These are phyloP conservation scores for Zaprionus lachaisei DNA, from an alignment of 1,140 invertebrate genomes.

Conservation along the genomic window DNA sequence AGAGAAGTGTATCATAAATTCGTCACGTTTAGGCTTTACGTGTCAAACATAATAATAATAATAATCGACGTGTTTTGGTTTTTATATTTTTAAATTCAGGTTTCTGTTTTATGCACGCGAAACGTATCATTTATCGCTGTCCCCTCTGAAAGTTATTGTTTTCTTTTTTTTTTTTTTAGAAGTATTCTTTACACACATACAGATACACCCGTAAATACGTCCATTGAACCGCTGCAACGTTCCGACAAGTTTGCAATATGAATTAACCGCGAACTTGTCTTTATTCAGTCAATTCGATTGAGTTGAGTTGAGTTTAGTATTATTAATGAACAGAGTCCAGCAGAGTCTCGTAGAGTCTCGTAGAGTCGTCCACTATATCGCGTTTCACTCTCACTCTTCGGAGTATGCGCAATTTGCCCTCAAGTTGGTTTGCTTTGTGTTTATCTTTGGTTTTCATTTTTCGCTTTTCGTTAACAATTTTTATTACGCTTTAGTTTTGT, in stretches of 20 bases:
- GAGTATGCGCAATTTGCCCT: conserved; percentile 40
- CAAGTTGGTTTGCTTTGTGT: conserved; percentile 29
- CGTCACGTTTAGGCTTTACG: background rate
- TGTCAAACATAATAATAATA: background rate
- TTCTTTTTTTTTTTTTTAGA: conserved; percentile 10
- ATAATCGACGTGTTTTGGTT: conserved; percentile 5
- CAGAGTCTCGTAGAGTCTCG: background rate
- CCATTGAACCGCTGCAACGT: conserved; percentile 47
- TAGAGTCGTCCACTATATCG: conserved; percentile 4
- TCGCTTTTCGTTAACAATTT: conserved; percentile 42
- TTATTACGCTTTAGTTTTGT: conserved; percentile 42
- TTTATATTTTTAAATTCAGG: conserved; percentile 11
- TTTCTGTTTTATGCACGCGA: conserved; percentile 15
- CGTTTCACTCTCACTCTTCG: conserved; percentile 44
- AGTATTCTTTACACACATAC: conserved; percentile 3
- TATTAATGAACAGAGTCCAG: background rate
- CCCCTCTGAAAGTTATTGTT: conserved; percentile 19
- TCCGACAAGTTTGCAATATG: background rate
- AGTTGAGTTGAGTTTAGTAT: background rate
- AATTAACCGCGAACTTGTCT: background rate
- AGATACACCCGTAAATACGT: conserved; percentile 18
- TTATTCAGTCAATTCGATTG: background rate
- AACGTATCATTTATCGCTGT: conserved; percentile 19
- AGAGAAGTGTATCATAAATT: conserved; percentile 18
- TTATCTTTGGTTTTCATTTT: conserved; percentile 17